Percentiles rank a stretch among this genome's conserved stretches.
Conservation (phyloP, 2,888 invertebrate species). For the Acanthopleura granulata region DNA sequence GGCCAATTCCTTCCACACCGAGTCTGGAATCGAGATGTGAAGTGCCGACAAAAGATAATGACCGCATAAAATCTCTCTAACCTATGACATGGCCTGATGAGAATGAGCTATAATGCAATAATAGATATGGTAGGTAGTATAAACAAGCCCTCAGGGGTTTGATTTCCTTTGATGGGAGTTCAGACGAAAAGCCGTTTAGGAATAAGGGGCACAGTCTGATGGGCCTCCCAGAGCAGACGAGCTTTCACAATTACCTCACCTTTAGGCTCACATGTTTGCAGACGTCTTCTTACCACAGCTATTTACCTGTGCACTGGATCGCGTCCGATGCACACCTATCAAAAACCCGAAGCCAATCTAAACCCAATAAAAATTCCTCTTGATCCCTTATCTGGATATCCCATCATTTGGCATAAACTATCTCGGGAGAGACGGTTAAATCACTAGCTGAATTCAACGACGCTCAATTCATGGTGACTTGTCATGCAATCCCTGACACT, state of each 20-base stretch:
- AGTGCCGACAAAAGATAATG: too few relatives aligned
- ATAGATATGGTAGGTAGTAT: neutral
- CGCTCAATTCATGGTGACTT: neutral
- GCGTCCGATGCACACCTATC: neutral
- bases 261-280: too few relatives aligned
- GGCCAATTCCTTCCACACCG: too few relatives aligned
- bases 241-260: too few relatives aligned
- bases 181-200: neutral
- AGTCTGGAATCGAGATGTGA: too few relatives aligned
- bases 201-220: neutral
- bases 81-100: too few relatives aligned
- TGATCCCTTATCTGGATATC: neutral
- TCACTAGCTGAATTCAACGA: neutral
- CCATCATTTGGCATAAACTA: neutral
- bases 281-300: neutral
- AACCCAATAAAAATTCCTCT: neutral
- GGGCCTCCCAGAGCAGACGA: neutral
- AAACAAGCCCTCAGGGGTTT: constrained; percentile 5
- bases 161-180: neutral
- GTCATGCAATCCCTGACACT: neutral
- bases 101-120: too few relatives aligned
- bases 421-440: neutral
- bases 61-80: too few relatives aligned
- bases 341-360: neutral
- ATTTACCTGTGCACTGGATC: constrained; percentile 1